phyloP scores from a whole-genome alignment of 2,113 vertebrate species.

The Nothobranchius furzeri region DNA sequence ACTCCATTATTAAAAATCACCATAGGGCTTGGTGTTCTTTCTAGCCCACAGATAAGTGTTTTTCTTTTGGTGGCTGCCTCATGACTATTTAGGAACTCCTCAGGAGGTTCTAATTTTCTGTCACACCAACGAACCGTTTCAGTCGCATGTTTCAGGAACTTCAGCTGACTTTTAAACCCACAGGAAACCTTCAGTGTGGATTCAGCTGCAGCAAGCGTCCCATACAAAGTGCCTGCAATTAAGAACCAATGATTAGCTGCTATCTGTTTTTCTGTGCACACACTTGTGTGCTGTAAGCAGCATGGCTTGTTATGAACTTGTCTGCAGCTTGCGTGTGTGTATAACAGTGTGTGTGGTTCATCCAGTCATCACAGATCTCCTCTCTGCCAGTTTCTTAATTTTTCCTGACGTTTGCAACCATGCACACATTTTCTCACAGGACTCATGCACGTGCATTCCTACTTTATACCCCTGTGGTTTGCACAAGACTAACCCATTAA shows the following conservation, averaged over 20 bases:
- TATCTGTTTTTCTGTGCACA: not conserved
- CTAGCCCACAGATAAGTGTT: not conserved
- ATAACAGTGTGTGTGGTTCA: not conserved
- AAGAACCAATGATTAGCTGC: constrained; percentile 25
- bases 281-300: not conserved
- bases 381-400: constrained; percentile 27
- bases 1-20: not conserved
- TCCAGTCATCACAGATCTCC: constrained; percentile 1
- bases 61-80: constrained; percentile 10
- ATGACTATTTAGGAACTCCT: constrained; percentile 29
- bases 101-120: not conserved
- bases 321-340: constrained; percentile 22
- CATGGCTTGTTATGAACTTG: constrained; percentile 1
- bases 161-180: constrained; percentile 2
- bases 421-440: constrained; percentile 29
- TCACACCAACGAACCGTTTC: constrained; percentile 18
- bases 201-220: constrained; percentile 10
- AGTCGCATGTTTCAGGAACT: constrained; percentile 1
- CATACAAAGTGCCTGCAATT: constrained; percentile 23
- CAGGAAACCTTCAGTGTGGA: constrained; percentile 33
- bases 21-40: not conserved
- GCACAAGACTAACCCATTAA: constrained; percentile 55
- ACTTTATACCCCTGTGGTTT: constrained; percentile 34
- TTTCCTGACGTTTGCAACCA: constrained; percentile 31
- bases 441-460: constrained; percentile 21